Percentiles rank a stretch among this genome's conserved stretches.
These are phyloP conservation scores for Exaiptasia diaphana DNA, from an alignment of 64 coral and sea anemone species.

Conservation along the genomic window DNA sequence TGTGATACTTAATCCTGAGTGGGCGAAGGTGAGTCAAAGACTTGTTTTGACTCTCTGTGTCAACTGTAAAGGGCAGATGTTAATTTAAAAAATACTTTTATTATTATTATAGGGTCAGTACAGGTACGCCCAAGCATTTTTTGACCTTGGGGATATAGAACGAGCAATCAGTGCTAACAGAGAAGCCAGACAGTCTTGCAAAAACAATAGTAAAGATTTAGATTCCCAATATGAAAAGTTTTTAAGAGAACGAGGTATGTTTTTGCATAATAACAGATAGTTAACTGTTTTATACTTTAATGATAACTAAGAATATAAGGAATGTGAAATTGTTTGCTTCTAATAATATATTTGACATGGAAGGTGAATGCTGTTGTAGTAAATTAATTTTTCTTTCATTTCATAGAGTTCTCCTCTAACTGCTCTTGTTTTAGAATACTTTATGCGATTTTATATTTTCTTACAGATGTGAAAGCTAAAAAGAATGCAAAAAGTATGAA, in stretches of 20 bases:
- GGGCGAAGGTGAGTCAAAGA: constrained; percentile 66
- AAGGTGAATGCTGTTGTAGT: too few species aligned
- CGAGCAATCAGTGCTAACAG: constrained; percentile 53
- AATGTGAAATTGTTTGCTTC: too few species aligned
- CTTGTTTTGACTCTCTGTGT: not conserved
- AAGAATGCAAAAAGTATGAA: not conserved
- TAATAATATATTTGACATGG: too few species aligned
- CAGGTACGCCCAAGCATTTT: constrained; percentile 83
- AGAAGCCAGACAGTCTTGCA: constrained; percentile 47
- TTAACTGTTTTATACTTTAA: not conserved
- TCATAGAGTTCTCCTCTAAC: not conserved
- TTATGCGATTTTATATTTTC: too few species aligned
- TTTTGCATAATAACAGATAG: not conserved
- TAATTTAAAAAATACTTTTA: not conserved
- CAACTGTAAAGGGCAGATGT: not conserved
- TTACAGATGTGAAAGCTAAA: not conserved
- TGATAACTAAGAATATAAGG: not conserved
- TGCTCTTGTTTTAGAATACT: too few species aligned
- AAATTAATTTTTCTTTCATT: too few species aligned
- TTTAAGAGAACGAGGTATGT: constrained; percentile 47
- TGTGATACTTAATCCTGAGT: constrained; percentile 87
- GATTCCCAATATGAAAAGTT: constrained; percentile 49
- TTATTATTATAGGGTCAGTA: constrained; percentile 74
- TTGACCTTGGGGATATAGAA: constrained; percentile 21
- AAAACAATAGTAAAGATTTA: constrained; percentile 62